These are phyloP conservation scores for Ephestia elutella DNA, from an alignment of 1,140 invertebrate genomes.

Conservation along the genomic window DNA sequence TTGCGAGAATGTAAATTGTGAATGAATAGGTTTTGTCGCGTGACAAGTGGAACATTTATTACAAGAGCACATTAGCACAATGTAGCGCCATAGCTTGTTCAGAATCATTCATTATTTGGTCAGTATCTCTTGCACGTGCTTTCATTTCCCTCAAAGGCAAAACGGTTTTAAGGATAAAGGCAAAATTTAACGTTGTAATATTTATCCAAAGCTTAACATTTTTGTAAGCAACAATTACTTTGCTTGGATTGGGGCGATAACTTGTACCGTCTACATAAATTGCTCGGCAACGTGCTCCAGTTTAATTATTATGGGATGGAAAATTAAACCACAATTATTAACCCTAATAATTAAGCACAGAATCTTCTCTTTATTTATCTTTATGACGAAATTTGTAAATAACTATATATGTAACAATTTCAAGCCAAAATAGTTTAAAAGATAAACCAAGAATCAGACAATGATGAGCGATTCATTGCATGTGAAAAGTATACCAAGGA, in stretches of 20 bases:
- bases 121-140: constrained; percentile 8
- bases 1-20: constrained; percentile 37
- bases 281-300: constrained; percentile 22
- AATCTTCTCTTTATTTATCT: constrained; percentile 2
- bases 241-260: constrained; percentile 31
- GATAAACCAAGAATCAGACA: too few relatives aligned
- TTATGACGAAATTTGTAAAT: neutral
- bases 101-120: constrained; percentile 25
- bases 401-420: too few relatives aligned
- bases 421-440: too few relatives aligned
- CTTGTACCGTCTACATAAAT: constrained; percentile 29
- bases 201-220: constrained; percentile 29
- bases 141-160: constrained; percentile 1
- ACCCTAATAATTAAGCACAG: constrained; percentile 5
- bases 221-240: constrained; percentile 42
- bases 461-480: too few relatives aligned
- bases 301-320: constrained; percentile 29
- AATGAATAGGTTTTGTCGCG: constrained; percentile 59
- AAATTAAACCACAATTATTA: constrained; percentile 14
- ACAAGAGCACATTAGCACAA: constrained; percentile 22
- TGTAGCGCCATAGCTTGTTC: constrained; percentile 18
- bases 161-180: constrained; percentile 8
- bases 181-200: constrained; percentile 18
- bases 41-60: constrained; percentile 52
- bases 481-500: too few relatives aligned